Evolutionary conservation across 1,140 invertebrate genomes (phyloP).

Genomic region (Ostrea edulis): DNA sequence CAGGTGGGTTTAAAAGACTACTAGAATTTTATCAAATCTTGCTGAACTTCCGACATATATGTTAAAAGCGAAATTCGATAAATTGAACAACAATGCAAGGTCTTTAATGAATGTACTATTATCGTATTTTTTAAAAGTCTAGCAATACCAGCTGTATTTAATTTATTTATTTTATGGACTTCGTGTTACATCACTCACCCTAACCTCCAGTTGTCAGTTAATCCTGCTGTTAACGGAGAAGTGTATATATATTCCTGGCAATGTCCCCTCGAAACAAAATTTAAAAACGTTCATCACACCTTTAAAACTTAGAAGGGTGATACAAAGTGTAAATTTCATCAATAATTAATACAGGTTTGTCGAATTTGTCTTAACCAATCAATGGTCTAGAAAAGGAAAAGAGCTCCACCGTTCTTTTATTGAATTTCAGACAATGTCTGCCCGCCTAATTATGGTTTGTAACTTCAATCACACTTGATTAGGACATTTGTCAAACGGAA

Average conservation of each 20-base stretch:
- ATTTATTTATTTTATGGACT: too few relatives aligned
- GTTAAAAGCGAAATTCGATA: too few relatives aligned
- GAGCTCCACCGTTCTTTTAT: slow-evolving; percentile 4
- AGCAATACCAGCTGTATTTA: too few relatives aligned
- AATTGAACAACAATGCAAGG: too few relatives aligned
- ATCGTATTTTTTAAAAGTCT: too few relatives aligned
- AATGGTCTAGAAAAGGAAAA: not conserved
- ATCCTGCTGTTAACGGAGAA: not conserved
- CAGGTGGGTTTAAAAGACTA: too few relatives aligned
- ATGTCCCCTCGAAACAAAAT: not conserved
- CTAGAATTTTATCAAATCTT: too few relatives aligned
- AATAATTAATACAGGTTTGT: slow-evolving; percentile 36
- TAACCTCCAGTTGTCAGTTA: not conserved
- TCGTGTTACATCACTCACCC: too few relatives aligned
- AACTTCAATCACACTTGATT: slow-evolving; percentile 39
- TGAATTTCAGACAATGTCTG: slow-evolving; percentile 35
- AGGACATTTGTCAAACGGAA: slow-evolving; percentile 34
- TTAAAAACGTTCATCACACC: slow-evolving; percentile 8
- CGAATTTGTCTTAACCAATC: slow-evolving; percentile 21
- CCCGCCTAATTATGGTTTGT: slow-evolving; percentile 30
- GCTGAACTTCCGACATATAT: too few relatives aligned
- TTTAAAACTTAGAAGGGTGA: not conserved
- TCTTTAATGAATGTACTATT: too few relatives aligned
- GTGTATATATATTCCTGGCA: not conserved
- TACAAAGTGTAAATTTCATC: slow-evolving; percentile 29